Percentiles rank a stretch among this genome's conserved stretches.
Evolutionary conservation across 1,140 invertebrate species (phyloP).

Genomic region (Zelostemma sp.): DNA sequence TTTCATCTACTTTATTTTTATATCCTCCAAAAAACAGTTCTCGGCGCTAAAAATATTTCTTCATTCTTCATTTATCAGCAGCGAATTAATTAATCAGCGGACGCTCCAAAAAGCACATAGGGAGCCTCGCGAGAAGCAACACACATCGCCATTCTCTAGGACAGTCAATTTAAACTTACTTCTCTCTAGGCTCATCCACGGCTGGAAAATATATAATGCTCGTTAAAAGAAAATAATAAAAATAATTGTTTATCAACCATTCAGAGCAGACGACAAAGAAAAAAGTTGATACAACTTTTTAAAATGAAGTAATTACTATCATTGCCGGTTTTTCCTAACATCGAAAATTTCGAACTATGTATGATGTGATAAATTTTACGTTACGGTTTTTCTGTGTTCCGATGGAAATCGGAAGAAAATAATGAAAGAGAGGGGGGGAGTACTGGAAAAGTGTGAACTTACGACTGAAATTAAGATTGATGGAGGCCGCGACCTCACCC

Average conservation of each 20-base stretch:
- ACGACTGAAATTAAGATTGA: slow-evolving; percentile 99
- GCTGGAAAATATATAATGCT: slow-evolving; percentile 74
- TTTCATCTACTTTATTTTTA: not conserved
- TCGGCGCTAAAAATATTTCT: no score
- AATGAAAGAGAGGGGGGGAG: slow-evolving; percentile 7
- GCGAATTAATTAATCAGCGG: not conserved
- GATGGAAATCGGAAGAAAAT: no score
- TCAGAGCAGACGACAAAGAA: slow-evolving; percentile 3
- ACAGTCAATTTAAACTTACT: slow-evolving; percentile 74
- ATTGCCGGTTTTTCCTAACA: no score
- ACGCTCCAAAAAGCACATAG: slow-evolving; percentile 26
- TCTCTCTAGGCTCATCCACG: slow-evolving; percentile 86
- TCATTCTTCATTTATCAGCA: no score
- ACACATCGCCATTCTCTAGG: slow-evolving; percentile 45
- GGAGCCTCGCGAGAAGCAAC: slow-evolving; percentile 58
- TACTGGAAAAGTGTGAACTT: slow-evolving; percentile 74
- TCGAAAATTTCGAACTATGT: no score
- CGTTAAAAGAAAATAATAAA: not conserved
- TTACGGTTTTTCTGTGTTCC: no score
- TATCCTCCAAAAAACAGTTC: slow-evolving; percentile 2
- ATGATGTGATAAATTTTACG: no score
- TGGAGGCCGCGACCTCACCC: slow-evolving; percentile 97
- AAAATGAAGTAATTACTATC: no score
- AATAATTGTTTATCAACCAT: not conserved
- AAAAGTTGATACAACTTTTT: no score